Percentiles rank a stretch among this genome's conserved stretches.
These are phyloP conservation scores for Pyrrhia umbra DNA, from an alignment of 2,888 invertebrate species.

Conservation along the genomic window DNA sequence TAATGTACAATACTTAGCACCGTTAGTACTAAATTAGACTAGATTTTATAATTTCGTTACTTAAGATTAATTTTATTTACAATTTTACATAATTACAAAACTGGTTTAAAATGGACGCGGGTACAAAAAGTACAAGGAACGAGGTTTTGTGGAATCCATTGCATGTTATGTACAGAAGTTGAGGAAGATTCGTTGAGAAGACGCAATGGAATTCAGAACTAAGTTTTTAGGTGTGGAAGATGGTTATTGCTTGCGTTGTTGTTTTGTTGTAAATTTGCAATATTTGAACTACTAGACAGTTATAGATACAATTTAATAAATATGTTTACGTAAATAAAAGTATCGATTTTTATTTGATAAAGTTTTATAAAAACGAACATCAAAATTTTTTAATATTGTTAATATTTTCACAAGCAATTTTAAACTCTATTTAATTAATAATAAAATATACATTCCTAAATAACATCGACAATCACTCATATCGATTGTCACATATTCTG, in stretches of 20 bases:
- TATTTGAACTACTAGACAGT: no score
- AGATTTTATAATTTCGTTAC: slow-evolving; percentile 80
- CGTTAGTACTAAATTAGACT: slow-evolving; percentile 89
- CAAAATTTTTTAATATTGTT: no score
- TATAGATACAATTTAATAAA: no score
- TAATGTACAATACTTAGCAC: slow-evolving; percentile 88
- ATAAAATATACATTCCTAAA: no score
- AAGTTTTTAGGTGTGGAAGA: slow-evolving; percentile 11
- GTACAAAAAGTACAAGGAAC: slow-evolving; percentile 34
- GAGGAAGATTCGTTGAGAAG: slow-evolving; percentile 34
- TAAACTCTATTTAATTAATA: no score
- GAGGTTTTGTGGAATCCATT: slow-evolving; percentile 32
- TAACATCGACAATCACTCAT: not conserved
- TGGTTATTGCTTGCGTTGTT: slow-evolving; percentile 10
- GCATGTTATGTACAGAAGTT: slow-evolving; percentile 42
- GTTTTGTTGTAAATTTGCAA: not conserved
- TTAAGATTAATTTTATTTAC: slow-evolving; percentile 73
- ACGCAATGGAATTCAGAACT: slow-evolving; percentile 39
- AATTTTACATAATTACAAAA: slow-evolving; percentile 74
- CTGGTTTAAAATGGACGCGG: slow-evolving; percentile 37
- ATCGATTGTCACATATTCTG: not conserved
- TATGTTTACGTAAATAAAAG: no score
- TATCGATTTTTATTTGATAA: no score
- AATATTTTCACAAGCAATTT: no score
- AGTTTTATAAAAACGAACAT: no score